Evolutionary conservation across 2,888 invertebrate species (phyloP), one percentile per base, ranked within the genome.

Genomic region (Anthophora plumipes): DNA sequence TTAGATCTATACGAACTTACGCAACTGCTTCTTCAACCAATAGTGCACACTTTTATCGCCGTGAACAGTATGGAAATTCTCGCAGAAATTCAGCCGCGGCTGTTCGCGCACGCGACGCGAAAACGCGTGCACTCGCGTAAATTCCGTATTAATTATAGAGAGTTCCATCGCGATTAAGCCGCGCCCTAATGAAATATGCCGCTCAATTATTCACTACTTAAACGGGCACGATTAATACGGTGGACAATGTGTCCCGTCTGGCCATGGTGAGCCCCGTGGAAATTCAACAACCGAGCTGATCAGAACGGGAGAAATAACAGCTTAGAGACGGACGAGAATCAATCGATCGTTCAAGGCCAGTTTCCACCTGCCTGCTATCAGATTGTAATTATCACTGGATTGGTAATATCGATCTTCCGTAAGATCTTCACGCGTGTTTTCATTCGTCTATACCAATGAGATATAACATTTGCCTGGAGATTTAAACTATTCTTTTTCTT

Each of bases 121-220:
- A 4, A 31, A 25, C 67, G 54, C 43, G 57, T 54, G 68, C 59
- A 63, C 41, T 43, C 48, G 61, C 37, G 76, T 69, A 67, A 69
- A 73, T 77, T 71, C 68, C 68, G 82, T 86, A 90, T 91, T 90
- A 90, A 91, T 91, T 90, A 90, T 85, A 82, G 83, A 89, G 68
- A 85, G 83, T 85, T 79, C 85, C 80, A 82, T 80, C 83, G 85
- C 89, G 88, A 90, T 90, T 90, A 89, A 89, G 87, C 84, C 81
- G 63, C 52, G 57, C 81, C 76, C 89, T 89, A 89, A 89, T 91
- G 89, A 91, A 92, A 90, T 91, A 91, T 89, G 89, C 83, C 80
- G 85, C 85, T 90, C 88, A 89, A 91, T 91, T 89, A 91, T 90
- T 91, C 89, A 85, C 82, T 87, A 85, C 88, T 89, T 89, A 88